phyloP scores from a whole-genome alignment of 2,113 vertebrate genomes.

The Mionectes macconnelli region DNA sequence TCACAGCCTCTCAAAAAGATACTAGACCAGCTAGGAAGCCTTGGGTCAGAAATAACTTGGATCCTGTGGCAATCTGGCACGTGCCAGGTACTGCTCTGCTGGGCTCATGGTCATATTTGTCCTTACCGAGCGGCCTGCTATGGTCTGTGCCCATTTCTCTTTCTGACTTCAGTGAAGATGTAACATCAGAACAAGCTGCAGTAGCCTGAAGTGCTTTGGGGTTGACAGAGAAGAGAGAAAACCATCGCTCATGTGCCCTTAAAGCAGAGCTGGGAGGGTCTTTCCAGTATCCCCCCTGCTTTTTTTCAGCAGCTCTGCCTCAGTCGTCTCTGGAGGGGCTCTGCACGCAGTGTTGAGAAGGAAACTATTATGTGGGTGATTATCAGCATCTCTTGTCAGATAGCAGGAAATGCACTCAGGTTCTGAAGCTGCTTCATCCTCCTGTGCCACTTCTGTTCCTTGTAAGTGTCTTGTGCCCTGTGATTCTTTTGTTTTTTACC shows the following conservation, averaged over 20 bases:
- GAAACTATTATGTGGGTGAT: neutral
- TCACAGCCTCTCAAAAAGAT: neutral
- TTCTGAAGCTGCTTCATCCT: neutral
- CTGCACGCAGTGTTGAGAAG: neutral
- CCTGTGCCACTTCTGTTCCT: neutral
- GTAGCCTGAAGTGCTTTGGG: neutral
- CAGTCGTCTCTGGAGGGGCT: rapidly evolving
- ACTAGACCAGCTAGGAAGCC: neutral
- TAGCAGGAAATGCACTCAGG: neutral
- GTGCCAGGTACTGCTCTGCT: neutral
- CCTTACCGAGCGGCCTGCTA: neutral
- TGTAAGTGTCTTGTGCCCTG: neutral
- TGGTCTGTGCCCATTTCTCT: neutral
- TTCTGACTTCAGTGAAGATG: neutral
- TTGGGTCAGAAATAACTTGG: neutral
- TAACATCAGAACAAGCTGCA: neutral
- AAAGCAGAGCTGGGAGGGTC: neutral
- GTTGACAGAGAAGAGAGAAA: neutral
- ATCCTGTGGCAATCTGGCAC: neutral
- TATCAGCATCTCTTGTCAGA: neutral
- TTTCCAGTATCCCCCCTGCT: neutral
- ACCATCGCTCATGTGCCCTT: neutral
- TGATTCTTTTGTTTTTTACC: neutral
- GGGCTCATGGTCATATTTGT: neutral
- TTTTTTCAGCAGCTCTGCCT: neutral